These are phyloP conservation scores for Ooceraea biroi DNA, from an alignment of 1,140 invertebrate genomes.

Conservation along the genomic window DNA sequence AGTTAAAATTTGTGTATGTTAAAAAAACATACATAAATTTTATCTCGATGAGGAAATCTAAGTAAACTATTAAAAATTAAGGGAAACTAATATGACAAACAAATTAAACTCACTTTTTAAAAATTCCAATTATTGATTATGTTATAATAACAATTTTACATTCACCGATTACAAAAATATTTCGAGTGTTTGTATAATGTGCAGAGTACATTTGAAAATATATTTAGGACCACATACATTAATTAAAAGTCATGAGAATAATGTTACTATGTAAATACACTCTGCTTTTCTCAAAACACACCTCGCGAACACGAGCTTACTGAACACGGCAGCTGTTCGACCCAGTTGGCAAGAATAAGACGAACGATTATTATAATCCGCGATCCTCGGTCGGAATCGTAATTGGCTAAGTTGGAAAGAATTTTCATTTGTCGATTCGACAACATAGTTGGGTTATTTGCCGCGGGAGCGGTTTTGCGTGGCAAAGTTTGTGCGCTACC, in stretches of 20 bases:
- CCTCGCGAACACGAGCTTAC: not conserved
- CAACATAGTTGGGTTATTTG: constrained; percentile 46
- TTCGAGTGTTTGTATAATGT: not conserved
- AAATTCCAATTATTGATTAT: not conserved
- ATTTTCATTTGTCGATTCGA: constrained; percentile 53
- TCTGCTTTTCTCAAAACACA: constrained; percentile 23
- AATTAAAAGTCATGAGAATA: not conserved
- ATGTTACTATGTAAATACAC: not conserved
- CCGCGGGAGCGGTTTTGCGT: constrained; percentile 30
- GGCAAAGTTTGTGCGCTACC: constrained; percentile 17
- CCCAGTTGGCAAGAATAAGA: constrained; percentile 53
- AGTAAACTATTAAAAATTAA: not conserved
- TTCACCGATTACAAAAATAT: not conserved
- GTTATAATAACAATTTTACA: not conserved
- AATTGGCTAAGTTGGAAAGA: constrained; percentile 41
- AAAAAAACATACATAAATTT: not conserved
- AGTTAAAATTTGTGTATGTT: not conserved
- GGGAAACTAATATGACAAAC: not conserved
- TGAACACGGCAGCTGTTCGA: constrained; percentile 34
- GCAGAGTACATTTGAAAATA: constrained; percentile 21
- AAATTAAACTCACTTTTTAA: not conserved
- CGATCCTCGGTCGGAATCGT: not conserved
- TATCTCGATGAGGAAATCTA: not conserved
- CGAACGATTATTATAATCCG: constrained; percentile 50
- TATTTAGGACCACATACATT: constrained; percentile 4